Conservation (phyloP, 2,113 vertebrate species). For the Aplodontia rufa region DNA sequence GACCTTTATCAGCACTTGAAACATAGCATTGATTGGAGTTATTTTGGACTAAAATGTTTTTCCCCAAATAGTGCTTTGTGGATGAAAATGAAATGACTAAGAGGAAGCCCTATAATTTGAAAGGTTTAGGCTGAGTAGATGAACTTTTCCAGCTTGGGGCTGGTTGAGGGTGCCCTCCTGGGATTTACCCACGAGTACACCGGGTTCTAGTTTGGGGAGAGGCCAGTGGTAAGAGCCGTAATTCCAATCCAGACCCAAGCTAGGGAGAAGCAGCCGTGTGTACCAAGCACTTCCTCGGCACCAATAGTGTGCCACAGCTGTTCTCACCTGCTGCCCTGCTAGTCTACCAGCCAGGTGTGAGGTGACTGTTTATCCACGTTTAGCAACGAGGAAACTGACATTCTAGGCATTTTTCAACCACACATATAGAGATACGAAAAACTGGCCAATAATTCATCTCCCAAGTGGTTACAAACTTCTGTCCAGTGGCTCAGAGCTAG, state of each 20-base stretch:
- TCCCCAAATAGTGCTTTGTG: constrained; percentile 44
- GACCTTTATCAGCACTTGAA: constrained; percentile 44
- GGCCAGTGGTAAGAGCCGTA: background rate
- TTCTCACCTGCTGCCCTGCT: background rate
- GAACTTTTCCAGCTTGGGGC: background rate
- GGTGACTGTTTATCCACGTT: background rate
- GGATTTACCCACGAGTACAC: background rate
- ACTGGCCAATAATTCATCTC: background rate
- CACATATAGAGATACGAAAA: background rate
- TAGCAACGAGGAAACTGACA: background rate
- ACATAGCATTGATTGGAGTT: constrained; percentile 2
- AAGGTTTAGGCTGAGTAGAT: background rate
- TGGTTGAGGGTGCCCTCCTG: background rate
- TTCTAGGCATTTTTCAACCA: background rate
- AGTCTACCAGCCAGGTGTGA: background rate
- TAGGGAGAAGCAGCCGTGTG: background rate
- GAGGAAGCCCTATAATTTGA: background rate
- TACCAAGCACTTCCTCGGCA: background rate
- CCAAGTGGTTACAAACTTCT: background rate
- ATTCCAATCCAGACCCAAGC: background rate
- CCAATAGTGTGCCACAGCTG: background rate
- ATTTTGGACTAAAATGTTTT: background rate
- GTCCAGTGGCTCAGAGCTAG: background rate
- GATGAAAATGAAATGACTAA: constrained; percentile 48
- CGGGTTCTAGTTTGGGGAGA: background rate